Evolutionary conservation across 1,140 invertebrate species (phyloP).

Genomic region (Drosophila fuyamai): DNA sequence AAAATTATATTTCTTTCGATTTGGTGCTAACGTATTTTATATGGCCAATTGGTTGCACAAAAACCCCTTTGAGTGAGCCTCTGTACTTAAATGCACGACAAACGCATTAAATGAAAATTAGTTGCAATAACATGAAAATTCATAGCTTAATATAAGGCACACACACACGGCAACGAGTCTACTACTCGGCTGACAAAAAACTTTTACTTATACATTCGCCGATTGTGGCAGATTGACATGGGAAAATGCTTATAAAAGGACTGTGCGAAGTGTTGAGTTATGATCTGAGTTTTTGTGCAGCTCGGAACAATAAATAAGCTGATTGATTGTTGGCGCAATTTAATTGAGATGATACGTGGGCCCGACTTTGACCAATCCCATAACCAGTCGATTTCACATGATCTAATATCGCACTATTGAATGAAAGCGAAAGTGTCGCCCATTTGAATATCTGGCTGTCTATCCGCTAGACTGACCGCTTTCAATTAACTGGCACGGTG

Average conservation of each 20-base stretch:
- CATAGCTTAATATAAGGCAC: constrained; percentile 72
- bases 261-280: constrained; percentile 63
- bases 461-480: constrained; percentile 53
- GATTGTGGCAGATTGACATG: constrained; percentile 73
- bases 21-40: too few relatives aligned
- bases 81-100: constrained; percentile 10
- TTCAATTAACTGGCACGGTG: constrained; percentile 53
- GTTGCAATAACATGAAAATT: constrained; percentile 81
- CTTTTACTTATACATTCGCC: constrained; percentile 62
- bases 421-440: constrained; percentile 68
- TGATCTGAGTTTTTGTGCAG: constrained; percentile 37
- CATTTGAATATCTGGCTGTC: constrained; percentile 44
- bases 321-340: constrained; percentile 56
- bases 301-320: constrained; percentile 56
- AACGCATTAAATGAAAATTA: constrained; percentile 73
- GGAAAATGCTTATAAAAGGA: constrained; percentile 77
- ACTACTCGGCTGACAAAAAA: constrained; percentile 35
- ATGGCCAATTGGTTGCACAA: too few relatives aligned
- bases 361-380: constrained; percentile 26
- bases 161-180: constrained; percentile 15
- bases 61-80: background rate
- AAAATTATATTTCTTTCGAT: too few relatives aligned
- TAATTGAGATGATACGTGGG: constrained; percentile 34
- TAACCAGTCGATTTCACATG: constrained; percentile 43
- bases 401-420: constrained; percentile 12